Base-by-base conservation (phyloP, 2,888 invertebrate genomes). In the Aporophyla nigra region DNA sequence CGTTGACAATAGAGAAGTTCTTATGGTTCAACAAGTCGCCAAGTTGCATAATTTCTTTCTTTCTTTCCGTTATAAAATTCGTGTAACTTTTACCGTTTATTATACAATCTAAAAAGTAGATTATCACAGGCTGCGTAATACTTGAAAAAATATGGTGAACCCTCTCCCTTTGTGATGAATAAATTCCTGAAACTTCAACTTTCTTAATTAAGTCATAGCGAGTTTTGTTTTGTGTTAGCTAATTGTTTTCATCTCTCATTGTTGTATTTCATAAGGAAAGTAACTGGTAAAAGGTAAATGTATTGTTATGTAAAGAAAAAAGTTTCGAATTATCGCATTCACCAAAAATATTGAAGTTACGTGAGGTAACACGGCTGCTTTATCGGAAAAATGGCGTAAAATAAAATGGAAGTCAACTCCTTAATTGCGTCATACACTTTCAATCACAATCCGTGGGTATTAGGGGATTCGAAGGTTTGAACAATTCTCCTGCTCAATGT, bases 61-160 rank as follows among this genome's bases (percentile, higher is more conserved):
- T 74, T 71, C 49, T 33, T 73, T 73, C 46, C 43, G 61, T 84
- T 70, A 80, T 75, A 83, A 83, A 88, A 88, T 83, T 66, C 12
- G 54, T 63, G 72, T 84, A 80, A 84, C 78, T 80, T 84, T 56
- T 67, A 66, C 62, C 65, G 74, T 63, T 66, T 62, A 71, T 80
- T 83, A 76, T 58, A 61, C 66, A 82, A 85, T 82, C 46, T n/a
- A n/a, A 75, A 72, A 75, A 71, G 70, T 71, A 43, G 69, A 81
- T 76, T 82, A 80, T 40, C 63, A 21, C 59, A 58, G 58, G 63
- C 67, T 68, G 33, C 63, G 77, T 86, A 88, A 88, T 78, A 82
- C 49, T 68, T 71, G 53, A 61, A 67, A 80, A 81, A 82, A 74
- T 69, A 68, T 65, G 68, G 73, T n/a, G 14, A 59, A 76, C 76